Percentiles rank a stretch among this genome's conserved stretches.
phyloP scores from a whole-genome alignment of 2,113 vertebrate genomes.

The Morone chrysops region DNA sequence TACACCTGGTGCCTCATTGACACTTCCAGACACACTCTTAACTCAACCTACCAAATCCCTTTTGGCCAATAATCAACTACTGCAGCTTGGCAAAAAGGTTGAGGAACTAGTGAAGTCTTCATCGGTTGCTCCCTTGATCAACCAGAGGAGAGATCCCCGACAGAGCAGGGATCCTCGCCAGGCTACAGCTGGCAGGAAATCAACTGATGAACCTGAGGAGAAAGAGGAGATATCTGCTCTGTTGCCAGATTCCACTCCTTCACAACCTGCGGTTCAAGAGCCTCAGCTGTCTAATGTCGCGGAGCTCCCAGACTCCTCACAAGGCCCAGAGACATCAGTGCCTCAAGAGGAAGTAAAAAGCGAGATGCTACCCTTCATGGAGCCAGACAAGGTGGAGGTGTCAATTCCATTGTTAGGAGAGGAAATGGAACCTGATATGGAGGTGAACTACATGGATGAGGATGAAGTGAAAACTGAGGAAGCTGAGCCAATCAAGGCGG shows the following conservation, averaged over 20 bases:
- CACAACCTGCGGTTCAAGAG: conserved; percentile 43
- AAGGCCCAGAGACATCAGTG: conserved; percentile 29
- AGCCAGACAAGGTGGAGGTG: conserved; percentile 68
- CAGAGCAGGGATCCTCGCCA: conserved; percentile 92
- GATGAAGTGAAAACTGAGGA: conserved; percentile 68
- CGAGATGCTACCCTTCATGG: conserved; percentile 72
- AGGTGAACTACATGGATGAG: conserved; percentile 74
- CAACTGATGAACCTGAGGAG: conserved; percentile 74
- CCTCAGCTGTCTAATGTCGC: conserved; percentile 16
- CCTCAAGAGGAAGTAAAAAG: conserved; percentile 62
- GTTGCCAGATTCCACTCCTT: conserved; percentile 31
- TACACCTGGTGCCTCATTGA: conserved; percentile 80
- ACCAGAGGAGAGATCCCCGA: conserved; percentile 87
- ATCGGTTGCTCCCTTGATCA: conserved; percentile 79
- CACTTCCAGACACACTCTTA: conserved; percentile 87
- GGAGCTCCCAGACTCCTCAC: conserved; percentile 48
- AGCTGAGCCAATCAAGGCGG: conserved; percentile 51
- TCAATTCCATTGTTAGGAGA: conserved; percentile 85
- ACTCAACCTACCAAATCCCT: conserved; percentile 88
- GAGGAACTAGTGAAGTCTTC: conserved; percentile 81
- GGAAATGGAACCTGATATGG: conserved; percentile 81
- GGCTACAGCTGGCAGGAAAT: conserved; percentile 75
- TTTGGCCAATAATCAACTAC: conserved; percentile 84
- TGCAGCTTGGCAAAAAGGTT: conserved; percentile 86
- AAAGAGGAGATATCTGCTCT: conserved; percentile 63